These are phyloP conservation scores for Chalcis sispes DNA, from an alignment of 2,888 invertebrate species.

Conservation along the genomic window DNA sequence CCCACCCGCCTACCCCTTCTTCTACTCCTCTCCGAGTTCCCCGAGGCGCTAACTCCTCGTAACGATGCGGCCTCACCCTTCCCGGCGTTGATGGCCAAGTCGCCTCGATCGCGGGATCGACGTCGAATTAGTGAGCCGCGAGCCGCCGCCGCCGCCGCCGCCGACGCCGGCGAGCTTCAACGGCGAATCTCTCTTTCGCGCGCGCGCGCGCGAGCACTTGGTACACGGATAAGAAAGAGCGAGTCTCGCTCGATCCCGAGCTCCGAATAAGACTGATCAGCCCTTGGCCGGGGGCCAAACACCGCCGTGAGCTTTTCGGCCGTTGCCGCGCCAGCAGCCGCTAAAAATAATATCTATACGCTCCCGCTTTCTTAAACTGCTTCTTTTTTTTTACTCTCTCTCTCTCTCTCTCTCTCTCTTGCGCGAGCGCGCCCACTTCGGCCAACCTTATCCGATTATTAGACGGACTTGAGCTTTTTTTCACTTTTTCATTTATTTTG, in stretches of 20 bases:
- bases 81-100: too few species aligned
- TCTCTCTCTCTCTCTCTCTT: too few species aligned
- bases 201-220: neutral
- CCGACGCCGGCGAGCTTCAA: too few species aligned
- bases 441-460: neutral
- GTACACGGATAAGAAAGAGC: neutral
- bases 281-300: constrained; percentile 54
- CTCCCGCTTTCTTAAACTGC: neutral
- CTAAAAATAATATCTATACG: constrained; percentile 46
- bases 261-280: constrained; percentile 50
- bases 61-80: too few species aligned
- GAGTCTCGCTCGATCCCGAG: constrained; percentile 22
- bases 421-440: neutral
- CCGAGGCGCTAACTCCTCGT: too few species aligned
- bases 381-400: too few species aligned
- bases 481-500: too few species aligned
- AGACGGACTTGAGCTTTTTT: too few species aligned
- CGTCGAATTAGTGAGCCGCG: too few species aligned
- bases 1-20: neutral
- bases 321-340: constrained; percentile 40
- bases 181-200: too few species aligned
- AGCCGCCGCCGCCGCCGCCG: too few species aligned
- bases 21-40: neutral
- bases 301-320: constrained; percentile 50
- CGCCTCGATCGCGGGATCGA: too few species aligned